Percentiles rank a stretch among this genome's conserved stretches.
These are phyloP conservation scores for Carcina quercana DNA, from an alignment of 2,888 invertebrate genomes.

Conservation along the genomic window DNA sequence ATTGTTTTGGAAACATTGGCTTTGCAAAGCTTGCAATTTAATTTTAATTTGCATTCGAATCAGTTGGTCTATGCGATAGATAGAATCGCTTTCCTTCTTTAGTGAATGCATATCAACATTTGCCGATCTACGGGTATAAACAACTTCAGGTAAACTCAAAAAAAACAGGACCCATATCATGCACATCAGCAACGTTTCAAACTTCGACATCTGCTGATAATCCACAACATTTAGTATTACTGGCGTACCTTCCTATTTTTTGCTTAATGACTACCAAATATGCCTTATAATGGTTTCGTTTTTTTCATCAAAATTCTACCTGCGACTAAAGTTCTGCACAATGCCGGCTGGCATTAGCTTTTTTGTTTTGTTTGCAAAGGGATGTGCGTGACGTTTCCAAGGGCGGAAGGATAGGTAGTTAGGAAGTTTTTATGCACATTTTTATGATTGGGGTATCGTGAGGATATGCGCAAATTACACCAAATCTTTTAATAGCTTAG, in stretches of 20 bases:
- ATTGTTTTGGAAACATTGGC: too few relatives aligned
- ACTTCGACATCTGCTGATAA: constrained; percentile 62
- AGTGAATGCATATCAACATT: constrained; percentile 5
- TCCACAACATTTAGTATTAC: constrained; percentile 50
- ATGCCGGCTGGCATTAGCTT: constrained; percentile 35
- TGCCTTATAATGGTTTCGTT: constrained; percentile 33
- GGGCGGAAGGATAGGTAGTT: constrained; percentile 68
- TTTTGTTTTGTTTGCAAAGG: constrained; percentile 51
- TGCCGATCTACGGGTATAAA: constrained; percentile 7
- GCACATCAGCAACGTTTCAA: constrained; percentile 28
- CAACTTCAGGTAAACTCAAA: constrained; percentile 30
- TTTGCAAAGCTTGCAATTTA: too few relatives aligned
- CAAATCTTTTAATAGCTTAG: constrained; percentile 27
- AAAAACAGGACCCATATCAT: constrained; percentile 49
- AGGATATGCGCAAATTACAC: constrained; percentile 56
- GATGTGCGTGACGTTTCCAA: constrained; percentile 64
- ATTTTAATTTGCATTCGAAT: too few relatives aligned
- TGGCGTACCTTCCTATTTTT: constrained; percentile 60
- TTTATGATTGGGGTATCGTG: constrained; percentile 48
- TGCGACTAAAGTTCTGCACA: constrained; percentile 52
- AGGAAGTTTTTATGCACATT: constrained; percentile 44
- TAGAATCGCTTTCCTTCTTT: too few relatives aligned
- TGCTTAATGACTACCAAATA: constrained; percentile 35
- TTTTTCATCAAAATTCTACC: constrained; percentile 55
- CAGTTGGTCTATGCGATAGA: too few relatives aligned